phyloP scores from a whole-genome alignment of 1,140 invertebrate species.

The Homarus americanus region DNA sequence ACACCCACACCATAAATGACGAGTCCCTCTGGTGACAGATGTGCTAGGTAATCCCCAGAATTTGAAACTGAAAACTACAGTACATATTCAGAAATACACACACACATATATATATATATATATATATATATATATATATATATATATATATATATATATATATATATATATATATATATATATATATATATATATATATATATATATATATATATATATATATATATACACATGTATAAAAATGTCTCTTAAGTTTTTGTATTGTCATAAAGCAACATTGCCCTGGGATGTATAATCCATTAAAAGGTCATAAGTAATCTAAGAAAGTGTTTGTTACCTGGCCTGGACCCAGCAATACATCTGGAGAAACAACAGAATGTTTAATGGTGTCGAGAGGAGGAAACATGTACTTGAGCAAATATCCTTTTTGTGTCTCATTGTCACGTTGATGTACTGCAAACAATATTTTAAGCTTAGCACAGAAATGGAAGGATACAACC shows the following conservation, averaged over 20 bases:
- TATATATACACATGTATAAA: too few species aligned
- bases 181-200: too few species aligned
- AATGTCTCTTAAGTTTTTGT: too few species aligned
- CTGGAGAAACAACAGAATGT: not conserved
- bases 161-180: too few species aligned
- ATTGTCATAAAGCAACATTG: too few species aligned
- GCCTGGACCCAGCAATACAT: conserved; percentile 1
- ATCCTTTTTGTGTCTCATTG: not conserved
- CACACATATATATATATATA: too few species aligned
- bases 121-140: too few species aligned
- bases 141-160: too few species aligned
- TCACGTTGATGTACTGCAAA: not conserved
- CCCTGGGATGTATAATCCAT: not conserved
- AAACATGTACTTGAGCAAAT: not conserved
- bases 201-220: too few species aligned
- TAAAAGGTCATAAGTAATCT: not conserved
- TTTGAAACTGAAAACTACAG: not conserved
- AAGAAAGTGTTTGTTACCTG: not conserved
- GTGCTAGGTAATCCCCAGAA: not conserved
- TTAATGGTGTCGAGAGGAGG: not conserved
- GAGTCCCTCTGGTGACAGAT: not conserved
- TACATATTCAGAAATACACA: too few species aligned
- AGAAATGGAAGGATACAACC: conserved; percentile 3
- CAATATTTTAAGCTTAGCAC: not conserved
- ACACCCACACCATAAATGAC: not conserved